phyloP scores from a whole-genome alignment of 1,140 invertebrate species.

The Littorina saxatilis region DNA sequence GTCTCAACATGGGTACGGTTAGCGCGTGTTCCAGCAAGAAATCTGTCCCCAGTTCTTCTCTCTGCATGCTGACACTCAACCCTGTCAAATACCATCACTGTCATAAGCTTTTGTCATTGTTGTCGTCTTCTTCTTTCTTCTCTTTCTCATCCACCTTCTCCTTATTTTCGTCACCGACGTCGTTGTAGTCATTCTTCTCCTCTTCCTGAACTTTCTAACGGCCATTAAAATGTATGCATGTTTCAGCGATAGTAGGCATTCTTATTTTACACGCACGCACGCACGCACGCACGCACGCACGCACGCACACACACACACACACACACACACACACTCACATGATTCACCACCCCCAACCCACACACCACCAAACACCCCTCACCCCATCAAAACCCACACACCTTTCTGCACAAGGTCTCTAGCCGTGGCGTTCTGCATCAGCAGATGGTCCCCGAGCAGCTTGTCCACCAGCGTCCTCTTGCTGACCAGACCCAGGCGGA shows the following conservation, averaged over 20 bases:
- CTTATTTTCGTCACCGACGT: too few relatives aligned
- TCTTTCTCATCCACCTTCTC: too few relatives aligned
- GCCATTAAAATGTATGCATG: too few relatives aligned
- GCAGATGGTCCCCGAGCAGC: slow-evolving; percentile 1
- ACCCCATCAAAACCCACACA: neutral
- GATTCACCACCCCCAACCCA: neutral
- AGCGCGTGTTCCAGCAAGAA: slow-evolving; percentile 53
- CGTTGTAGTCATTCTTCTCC: too few relatives aligned
- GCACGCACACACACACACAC: slow-evolving; percentile 7
- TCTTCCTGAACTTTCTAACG: too few relatives aligned
- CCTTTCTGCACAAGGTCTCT: slow-evolving; percentile 44
- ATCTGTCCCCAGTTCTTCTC: slow-evolving; percentile 82
- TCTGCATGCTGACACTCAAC: slow-evolving; percentile 26
- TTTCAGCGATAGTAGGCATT: too few relatives aligned
- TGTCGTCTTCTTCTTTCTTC: too few relatives aligned
- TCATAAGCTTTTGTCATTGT: too few relatives aligned
- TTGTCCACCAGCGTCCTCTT: slow-evolving; percentile 42
- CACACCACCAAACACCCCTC: neutral
- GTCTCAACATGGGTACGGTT: slow-evolving; percentile 63
- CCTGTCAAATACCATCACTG: slow-evolving; percentile 56
- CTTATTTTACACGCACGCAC: neutral
- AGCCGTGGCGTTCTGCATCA: slow-evolving; percentile 29
- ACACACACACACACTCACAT: slow-evolving; percentile 19
- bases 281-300: neutral
- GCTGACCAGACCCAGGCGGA: slow-evolving; percentile 50